Base-by-base conservation (phyloP, 1,140 invertebrate species). In the Tetramorium simillimum region DNA sequence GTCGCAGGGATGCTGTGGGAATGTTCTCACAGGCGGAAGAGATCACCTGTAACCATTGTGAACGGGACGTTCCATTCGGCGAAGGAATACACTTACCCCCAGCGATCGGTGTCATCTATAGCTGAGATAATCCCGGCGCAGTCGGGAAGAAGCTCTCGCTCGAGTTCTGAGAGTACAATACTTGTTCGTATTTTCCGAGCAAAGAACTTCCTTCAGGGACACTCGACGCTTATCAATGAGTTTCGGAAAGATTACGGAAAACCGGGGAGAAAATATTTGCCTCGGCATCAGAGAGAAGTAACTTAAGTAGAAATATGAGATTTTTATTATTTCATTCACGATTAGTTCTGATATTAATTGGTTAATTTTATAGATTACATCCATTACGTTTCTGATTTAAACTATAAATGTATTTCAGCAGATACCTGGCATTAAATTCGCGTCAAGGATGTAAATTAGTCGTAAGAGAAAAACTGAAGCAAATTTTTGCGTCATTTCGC, bases 1-100 rank as follows among this genome's bases (percentile, higher is more conserved):
- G 88, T 84, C 84, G 81, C 86, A 87, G 92, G 90, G 92, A 94
- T 94, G 94, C 93, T 94, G 94, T 94, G 94, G 93, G 93, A 94
- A 94, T 92, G 87, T 94, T 94, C 94, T 94, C 94, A 94, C 93
- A 93, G 92, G 37, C 51, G 43, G 49, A 81, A 72, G 85, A 90
- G 93, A 94, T 94, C 93, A 94, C 94, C 93, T 94, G 94, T 94
- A 93, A 76, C 86, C 46, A 86, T 90, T 86, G 46, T 89, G 82
- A 69, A 77, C 37, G 72, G 33, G 33, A 75, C 67, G 80, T 86
- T 82, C 40, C 62, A 73, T 86, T 43, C 51, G 18, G 18, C 12
- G 65, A 33, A 82, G 63, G 69, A 75, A 67, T 49, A 53, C 24
- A 40, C 69, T 77, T 88, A 86, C 89, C 89, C 81, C 89, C 86